phyloP scores from a whole-genome alignment of 2,797 vertebrate species.

The Apogon hyalosoma region DNA sequence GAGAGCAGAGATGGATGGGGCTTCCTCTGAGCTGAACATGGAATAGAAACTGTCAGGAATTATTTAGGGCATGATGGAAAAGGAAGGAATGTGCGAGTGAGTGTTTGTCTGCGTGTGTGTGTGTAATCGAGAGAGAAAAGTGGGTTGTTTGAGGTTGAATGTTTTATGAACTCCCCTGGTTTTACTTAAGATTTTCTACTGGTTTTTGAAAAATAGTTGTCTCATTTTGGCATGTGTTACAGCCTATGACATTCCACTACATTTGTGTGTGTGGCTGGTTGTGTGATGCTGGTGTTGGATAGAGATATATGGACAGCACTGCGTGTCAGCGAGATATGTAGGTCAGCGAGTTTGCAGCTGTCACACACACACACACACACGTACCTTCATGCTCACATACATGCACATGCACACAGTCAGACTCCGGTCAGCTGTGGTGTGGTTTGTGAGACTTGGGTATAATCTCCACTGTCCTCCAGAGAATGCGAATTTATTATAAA shows the following conservation, averaged over 20 bases:
- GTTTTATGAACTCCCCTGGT: constrained; percentile 6
- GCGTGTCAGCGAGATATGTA: constrained; percentile 59
- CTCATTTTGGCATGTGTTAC: not conserved
- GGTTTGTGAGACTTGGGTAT: constrained; percentile 22
- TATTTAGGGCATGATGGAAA: constrained; percentile 54
- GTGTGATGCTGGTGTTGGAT: constrained; percentile 8
- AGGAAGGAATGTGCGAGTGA: constrained; percentile 22
- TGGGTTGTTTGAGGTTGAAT: constrained; percentile 15
- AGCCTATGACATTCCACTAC: not conserved
- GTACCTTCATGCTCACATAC: constrained; percentile 7
- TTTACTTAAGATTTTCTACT: not conserved
- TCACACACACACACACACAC: constrained; percentile 31
- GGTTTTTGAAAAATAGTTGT: not conserved
- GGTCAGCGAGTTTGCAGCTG: constrained; percentile 73
- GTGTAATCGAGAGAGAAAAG: not conserved
- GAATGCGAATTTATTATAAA: constrained; percentile 31
- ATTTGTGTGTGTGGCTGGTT: not conserved
- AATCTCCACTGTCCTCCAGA: constrained; percentile 29
- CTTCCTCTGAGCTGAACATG: constrained; percentile 35
- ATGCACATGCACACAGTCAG: constrained; percentile 3
- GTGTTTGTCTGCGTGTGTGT: constrained; percentile 21
- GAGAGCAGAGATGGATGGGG: constrained; percentile 1
- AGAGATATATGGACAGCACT: not conserved
- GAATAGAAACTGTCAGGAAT: constrained; percentile 41
- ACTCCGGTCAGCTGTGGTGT: constrained; percentile 24